Percentiles rank a stretch among this genome's conserved stretches.
phyloP scores from a whole-genome alignment of 2,888 invertebrate species.

The Electrophaes corylata region DNA sequence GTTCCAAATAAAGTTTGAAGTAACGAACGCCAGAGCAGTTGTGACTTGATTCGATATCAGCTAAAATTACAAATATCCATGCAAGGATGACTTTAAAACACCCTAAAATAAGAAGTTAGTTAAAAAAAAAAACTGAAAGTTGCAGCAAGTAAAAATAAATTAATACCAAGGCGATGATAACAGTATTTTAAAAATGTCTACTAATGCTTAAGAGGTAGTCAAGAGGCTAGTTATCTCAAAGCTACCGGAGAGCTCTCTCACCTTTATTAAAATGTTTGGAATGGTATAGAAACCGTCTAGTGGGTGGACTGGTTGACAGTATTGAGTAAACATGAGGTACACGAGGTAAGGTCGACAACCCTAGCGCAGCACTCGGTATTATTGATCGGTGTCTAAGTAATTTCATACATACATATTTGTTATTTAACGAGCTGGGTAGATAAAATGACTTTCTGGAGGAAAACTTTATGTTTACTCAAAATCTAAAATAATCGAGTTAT shows the following conservation, averaged over 20 bases:
- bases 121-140: background rate
- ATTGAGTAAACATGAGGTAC: conserved; percentile 65
- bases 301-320: conserved; percentile 80
- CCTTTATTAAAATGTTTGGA: conserved; percentile 56
- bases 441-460: too few species aligned
- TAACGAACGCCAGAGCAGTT: conserved; percentile 15
- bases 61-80: background rate
- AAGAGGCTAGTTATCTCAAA: conserved; percentile 34
- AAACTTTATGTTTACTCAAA: background rate
- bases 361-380: conserved; percentile 48
- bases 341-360: conserved; percentile 72
- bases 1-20: conserved; percentile 24
- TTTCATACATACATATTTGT: conserved; percentile 60
- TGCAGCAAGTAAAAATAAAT: background rate
- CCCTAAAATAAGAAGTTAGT: background rate
- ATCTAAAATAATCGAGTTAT: background rate
- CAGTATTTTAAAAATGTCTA: conserved; percentile 1
- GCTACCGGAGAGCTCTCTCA: conserved; percentile 55
- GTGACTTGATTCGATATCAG: background rate
- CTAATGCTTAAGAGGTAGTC: conserved; percentile 17
- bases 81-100: background rate
- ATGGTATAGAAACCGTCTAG: conserved; percentile 66
- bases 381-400: conserved; percentile 65
- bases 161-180: background rate
- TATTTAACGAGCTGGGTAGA: conserved; percentile 37